Base-by-base conservation (phyloP, 2,797 vertebrate genomes). In the Leptoclinus maculatus region DNA sequence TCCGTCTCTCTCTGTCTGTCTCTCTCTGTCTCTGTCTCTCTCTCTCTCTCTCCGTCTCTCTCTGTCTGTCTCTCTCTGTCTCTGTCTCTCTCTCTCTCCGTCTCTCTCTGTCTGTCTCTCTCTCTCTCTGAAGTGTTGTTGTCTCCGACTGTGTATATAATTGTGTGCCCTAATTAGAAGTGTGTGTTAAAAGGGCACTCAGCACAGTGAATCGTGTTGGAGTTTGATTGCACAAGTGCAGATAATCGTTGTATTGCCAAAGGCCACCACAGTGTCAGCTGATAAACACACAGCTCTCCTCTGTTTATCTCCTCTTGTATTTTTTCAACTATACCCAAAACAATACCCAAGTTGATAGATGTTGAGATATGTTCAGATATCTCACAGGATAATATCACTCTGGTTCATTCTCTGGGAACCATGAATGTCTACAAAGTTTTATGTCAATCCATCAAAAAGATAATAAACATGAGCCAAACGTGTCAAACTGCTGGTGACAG, bases 181-280 rank as follows among this genome's bases (percentile, higher is more conserved):
- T 53, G 36, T 39, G 16, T 63, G 53, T 66, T 47, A 49, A 47
- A 59, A 58, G 21, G 38, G 13, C 45, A 21, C 45, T 19, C 45
- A 47, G 36, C 13, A 53, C 47, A 14, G 11, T 6, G 51, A 25
- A 2, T 53, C n/a, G 2, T 25, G 63, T 49, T 58, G 64, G 54
- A 57, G 39, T 66, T n/a, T 64, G 54, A 75, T 64, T 58, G n/a
- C 57, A 64, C 53, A 56, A 9, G 62, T n/a, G 21, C 65, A 41
- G 34, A 63, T 49, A 25, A 72, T 49, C 3, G 19, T 14, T 58
- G 49, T 5, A 8, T 2, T 65, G 36, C 56, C 60, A 41, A 54
- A 63, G 21, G 51, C 62, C 21, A 14, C 45, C 13, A 1, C 25
- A 57, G 56, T 19, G 71, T 62, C 32, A 2, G 43, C 14, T 34